Base-by-base conservation (phyloP, 1,140 invertebrate species). In the Heliothis virescens region DNA sequence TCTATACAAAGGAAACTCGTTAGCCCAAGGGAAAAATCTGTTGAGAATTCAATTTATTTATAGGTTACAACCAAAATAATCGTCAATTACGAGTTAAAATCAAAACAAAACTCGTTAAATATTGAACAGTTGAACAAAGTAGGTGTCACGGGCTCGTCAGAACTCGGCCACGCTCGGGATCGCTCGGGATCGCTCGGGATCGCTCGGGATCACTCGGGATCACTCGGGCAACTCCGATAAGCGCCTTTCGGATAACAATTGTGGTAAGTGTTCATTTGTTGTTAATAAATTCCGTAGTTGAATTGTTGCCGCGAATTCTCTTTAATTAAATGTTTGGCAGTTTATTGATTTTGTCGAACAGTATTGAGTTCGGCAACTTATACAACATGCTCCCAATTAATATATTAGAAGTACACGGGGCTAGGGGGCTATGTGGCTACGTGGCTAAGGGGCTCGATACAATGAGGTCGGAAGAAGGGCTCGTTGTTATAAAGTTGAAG, bases 321-420 rank as follows among this genome's bases (percentile, higher is more conserved):
- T 21, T 76, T 63, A 50, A 76, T 65, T 63, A 63, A 76, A 76
- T 76, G 52, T 75, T 75, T 65, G 73, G 59, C 26, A 11, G 60
- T 18, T 47, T 65, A 76, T 76, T 76, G 73, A 65, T 76, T 76
- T 18, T 53, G 60, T 12, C 47, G 73, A 76, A 59, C 50, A 41
- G 18, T 76, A 76, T 76, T 50, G n/a, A 47, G 53, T n/a, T 52
- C 3, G 29, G 16, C 21, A 34, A 34, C n/a, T 48, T 60, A 4
- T 2, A 59, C 11, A 18, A 41, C 21, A 73, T 59, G 72, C 18
- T 74, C 13, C 3, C 47, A 69, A 55, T 74, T 74, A n/a, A 57
- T 10, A 47, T 60, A 29, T 50, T 69, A 26, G 9, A 15, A 52
- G 47, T 9, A 21, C 2, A 2, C 13, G 16, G 26, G 34, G 34